Percentiles rank a stretch among this genome's conserved stretches.
phyloP scores from a whole-genome alignment of 2,888 invertebrate genomes.

The Hirtodrosophila trivittata region DNA sequence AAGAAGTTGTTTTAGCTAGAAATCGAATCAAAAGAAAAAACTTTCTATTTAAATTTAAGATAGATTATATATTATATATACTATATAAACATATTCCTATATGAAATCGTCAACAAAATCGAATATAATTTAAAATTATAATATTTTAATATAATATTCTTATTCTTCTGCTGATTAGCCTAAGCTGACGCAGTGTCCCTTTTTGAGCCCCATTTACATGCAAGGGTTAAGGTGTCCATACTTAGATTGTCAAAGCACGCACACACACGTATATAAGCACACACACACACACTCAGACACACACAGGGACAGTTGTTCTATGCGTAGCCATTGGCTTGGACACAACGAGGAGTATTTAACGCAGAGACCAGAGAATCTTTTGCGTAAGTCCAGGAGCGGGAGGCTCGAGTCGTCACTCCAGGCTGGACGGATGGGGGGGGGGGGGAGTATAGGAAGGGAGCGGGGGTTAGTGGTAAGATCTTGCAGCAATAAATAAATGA shows the following conservation, averaged over 20 bases:
- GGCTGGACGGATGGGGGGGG: not conserved
- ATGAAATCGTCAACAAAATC: too few relatives aligned
- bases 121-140: too few relatives aligned
- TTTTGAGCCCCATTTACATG: too few relatives aligned
- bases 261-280: too few relatives aligned
- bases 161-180: too few relatives aligned
- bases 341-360: constrained; percentile 65
- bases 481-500: constrained; percentile 84
- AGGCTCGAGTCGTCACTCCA: constrained; percentile 19
- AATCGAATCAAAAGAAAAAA: too few relatives aligned
- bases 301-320: constrained; percentile 46
- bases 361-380: constrained; percentile 42
- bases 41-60: too few relatives aligned
- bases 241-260: not conserved
- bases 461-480: constrained; percentile 16
- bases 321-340: constrained; percentile 13
- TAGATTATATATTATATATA: too few relatives aligned
- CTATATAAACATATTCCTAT: too few relatives aligned
- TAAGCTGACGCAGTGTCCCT: too few relatives aligned
- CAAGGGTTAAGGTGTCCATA: constrained; percentile 30
- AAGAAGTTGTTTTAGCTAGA: too few relatives aligned
- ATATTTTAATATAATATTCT: too few relatives aligned
- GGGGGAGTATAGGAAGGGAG: constrained; percentile 1
- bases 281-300: not conserved
- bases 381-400: constrained; percentile 56